Percentiles rank a stretch among this genome's conserved stretches.
These are phyloP conservation scores for Pantala flavescens DNA, from an alignment of 1,140 invertebrate species.

Conservation along the genomic window DNA sequence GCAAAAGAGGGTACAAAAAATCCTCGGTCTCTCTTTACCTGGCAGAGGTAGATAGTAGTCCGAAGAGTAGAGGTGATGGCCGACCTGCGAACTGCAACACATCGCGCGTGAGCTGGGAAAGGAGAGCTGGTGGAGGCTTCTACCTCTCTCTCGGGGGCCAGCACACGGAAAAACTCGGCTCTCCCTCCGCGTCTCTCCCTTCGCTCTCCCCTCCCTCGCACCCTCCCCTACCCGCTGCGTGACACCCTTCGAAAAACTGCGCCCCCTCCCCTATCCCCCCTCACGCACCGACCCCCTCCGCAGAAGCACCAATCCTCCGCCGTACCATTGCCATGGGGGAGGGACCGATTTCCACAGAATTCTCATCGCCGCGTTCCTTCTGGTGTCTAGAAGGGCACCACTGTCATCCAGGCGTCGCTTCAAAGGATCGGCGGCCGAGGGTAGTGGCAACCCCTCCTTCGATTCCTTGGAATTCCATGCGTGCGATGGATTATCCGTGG, in stretches of 20 bases:
- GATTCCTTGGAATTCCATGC: too few species aligned
- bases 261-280: conserved; percentile 43
- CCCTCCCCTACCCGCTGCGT: conserved; percentile 20
- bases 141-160: conserved; percentile 26
- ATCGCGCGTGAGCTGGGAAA: conserved; percentile 31
- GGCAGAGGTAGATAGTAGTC: conserved; percentile 28
- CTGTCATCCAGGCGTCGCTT: too few species aligned
- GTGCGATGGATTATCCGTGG: too few species aligned
- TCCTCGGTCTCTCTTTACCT: conserved; percentile 28
- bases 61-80: conserved; percentile 31
- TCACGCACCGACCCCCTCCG: conserved; percentile 24
- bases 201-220: conserved; percentile 13
- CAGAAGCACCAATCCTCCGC: conserved; percentile 21
- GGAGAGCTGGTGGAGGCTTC: conserved; percentile 17
- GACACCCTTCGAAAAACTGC: conserved; percentile 38
- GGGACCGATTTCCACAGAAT: too few species aligned
- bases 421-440: too few species aligned
- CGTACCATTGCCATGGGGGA: conserved; percentile 24
- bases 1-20: too few species aligned
- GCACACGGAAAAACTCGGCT: conserved; percentile 36
- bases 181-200: conserved; percentile 27
- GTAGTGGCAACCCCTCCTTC: too few species aligned
- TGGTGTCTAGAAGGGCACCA: too few species aligned
- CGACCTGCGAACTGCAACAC: conserved; percentile 41
- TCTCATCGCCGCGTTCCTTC: too few species aligned